Base-by-base conservation (phyloP, 2,888 invertebrate genomes). In the Cheilosia impressa region DNA sequence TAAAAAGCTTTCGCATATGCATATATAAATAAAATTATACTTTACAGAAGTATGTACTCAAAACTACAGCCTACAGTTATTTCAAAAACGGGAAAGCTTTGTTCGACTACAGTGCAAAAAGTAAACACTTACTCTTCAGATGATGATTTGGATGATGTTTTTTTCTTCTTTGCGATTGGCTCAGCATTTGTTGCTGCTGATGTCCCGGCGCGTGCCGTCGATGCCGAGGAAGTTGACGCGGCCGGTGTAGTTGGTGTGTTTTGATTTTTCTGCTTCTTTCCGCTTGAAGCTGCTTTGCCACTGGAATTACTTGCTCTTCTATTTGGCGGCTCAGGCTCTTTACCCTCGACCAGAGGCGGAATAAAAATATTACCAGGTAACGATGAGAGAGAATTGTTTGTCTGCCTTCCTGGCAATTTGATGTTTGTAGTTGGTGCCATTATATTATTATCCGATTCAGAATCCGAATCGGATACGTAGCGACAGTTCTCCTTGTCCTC, bases 311-410 rank as follows among this genome's bases (percentile, higher is more conserved):
- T 84, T 38, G 66, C 24, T 27, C 76, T 73, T 22, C 77, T 69
- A 13, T 57, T 47, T 60, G 73, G 73, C 13, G 73, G 45, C 17
- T 76, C 84, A 50, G 73, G 76, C 2, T 88, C 88, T 60, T 88
- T 88, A n/a, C 66, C 76, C 41, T 88, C 88, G 2, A 55, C 57
- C 19, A 76, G 71, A 71, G 89, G 87, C 63, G 92, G 95, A 91
- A 97, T 96, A 76, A 97, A 94, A 87, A 97, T 96, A 91, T 96
- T 96, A 34, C 97, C 97, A 2, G 96, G 96, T 65, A 96, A 95
- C 13, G 96, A 96, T 1, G 97, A 96, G 60, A 97, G 93, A 0
- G 97, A 97, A 92, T 97, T 97, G 90, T 97, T 97, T 10, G 97
- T 97, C 92, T 97, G 97, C 80, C 97, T 93, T 69, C 97, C 97